phyloP scores from a whole-genome alignment of 1,140 invertebrate species.

The Megathymus violae region DNA sequence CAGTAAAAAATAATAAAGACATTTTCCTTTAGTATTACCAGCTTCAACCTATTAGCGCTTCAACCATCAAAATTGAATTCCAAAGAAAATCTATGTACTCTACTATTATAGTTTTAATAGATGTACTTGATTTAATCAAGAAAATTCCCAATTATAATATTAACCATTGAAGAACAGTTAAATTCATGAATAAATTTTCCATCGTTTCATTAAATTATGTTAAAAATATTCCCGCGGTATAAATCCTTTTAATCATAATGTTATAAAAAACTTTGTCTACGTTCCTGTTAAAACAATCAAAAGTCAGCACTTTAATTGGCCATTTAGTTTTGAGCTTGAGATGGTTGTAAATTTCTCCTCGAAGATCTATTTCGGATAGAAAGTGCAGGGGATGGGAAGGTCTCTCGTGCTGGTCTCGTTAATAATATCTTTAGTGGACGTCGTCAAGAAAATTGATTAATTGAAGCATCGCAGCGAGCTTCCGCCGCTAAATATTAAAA shows the following conservation, averaged over 20 bases:
- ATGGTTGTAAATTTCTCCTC: conserved; percentile 32
- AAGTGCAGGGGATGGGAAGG: conserved; percentile 25
- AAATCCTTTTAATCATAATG: conserved; percentile 28
- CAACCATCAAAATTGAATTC: no score
- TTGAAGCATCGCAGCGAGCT: conserved; percentile 54
- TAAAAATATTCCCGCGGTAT: conserved; percentile 19
- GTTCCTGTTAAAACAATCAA: conserved; percentile 55
- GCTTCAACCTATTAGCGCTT: no score
- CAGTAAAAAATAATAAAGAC: no score
- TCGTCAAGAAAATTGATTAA: conserved; percentile 63
- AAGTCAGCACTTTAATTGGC: conserved; percentile 53
- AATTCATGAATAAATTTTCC: conserved; percentile 21
- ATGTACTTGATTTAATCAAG: not conserved
- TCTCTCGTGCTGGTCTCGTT: conserved; percentile 40
- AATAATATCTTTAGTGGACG: conserved; percentile 52
- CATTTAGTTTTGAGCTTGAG: conserved; percentile 40
- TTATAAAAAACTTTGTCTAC: conserved; percentile 30
- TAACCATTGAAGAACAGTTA: conserved; percentile 1
- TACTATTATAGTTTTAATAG: no score
- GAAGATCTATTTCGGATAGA: conserved; percentile 16
- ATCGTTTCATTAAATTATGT: conserved; percentile 26
- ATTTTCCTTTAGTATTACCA: no score
- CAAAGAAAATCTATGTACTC: no score
- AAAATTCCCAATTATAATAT: conserved; percentile 6
- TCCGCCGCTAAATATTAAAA: conserved; percentile 34